Conservation (phyloP, 2,888 invertebrate genomes). For the Pammene aurita region DNA sequence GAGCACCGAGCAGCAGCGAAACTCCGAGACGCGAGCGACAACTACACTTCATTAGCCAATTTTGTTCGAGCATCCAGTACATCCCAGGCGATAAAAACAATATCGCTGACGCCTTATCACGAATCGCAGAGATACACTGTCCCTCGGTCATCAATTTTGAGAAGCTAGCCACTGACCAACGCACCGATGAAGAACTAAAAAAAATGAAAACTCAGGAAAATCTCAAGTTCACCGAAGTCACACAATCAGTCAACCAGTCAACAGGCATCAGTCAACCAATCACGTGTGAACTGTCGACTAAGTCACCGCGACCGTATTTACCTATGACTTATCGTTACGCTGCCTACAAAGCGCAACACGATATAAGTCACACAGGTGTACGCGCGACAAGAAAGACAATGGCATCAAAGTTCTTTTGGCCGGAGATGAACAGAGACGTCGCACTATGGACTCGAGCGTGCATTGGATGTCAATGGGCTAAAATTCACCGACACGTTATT, state of each 20-base stretch:
- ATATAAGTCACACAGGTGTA: slow-evolving; percentile 5
- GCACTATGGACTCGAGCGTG: neutral
- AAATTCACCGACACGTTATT: slow-evolving; percentile 9
- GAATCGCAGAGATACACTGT: slow-evolving; percentile 41
- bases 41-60: slow-evolving; percentile 44
- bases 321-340: neutral
- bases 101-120: slow-evolving; percentile 46
- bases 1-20: slow-evolving; percentile 1
- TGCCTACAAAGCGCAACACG: slow-evolving; percentile 10
- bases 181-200: neutral
- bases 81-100: slow-evolving; percentile 41
- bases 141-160: neutral
- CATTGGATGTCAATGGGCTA: slow-evolving; percentile 7
- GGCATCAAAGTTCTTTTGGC: slow-evolving; percentile 2
- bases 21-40: slow-evolving; percentile 44
- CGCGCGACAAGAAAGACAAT: neutral
- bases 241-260: neutral
- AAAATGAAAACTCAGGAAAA: neutral
- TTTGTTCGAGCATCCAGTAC: slow-evolving; percentile 42
- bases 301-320: neutral
- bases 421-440: slow-evolving; percentile 8
- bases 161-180: neutral
- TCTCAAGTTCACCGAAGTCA: neutral
- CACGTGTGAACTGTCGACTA: neutral
- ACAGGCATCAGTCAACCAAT: neutral